Conservation (phyloP, 1,140 invertebrate genomes). For the Sarcophaga bullata region DNA sequence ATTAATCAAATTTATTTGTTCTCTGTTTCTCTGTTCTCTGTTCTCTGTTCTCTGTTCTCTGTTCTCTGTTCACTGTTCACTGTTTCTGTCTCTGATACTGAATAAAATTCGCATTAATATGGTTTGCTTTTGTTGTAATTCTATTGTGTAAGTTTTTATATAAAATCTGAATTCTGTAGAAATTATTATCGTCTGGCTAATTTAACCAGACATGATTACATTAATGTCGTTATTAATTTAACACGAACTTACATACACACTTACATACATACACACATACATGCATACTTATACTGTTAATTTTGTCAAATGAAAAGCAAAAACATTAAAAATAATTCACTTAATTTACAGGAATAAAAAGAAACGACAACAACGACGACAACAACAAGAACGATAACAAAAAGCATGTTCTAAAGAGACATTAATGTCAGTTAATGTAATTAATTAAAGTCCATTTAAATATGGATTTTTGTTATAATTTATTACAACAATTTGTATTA, state of each 20-base stretch:
- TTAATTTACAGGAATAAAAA: too few species aligned
- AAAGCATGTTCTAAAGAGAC: background rate
- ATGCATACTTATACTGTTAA: background rate
- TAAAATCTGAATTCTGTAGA: background rate
- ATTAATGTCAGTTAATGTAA: background rate
- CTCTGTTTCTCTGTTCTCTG: background rate
- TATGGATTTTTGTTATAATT: slow-evolving; percentile 1
- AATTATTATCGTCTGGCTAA: slow-evolving; percentile 5
- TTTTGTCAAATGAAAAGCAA: slow-evolving; percentile 12
- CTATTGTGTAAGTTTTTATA: background rate
- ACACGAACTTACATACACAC: background rate
- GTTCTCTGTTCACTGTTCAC: too few species aligned
- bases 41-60: too few species aligned
- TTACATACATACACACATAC: too few species aligned
- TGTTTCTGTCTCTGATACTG: background rate
- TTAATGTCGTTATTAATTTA: slow-evolving; percentile 11
- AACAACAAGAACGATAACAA: too few species aligned
- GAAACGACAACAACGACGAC: too few species aligned
- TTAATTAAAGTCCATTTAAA: slow-evolving; percentile 6
- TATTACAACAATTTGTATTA: slow-evolving; percentile 1
- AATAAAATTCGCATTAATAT: background rate
- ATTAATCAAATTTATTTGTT: slow-evolving; percentile 16
- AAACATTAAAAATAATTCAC: background rate
- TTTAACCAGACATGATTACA: slow-evolving; percentile 5
- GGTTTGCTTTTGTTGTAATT: background rate